These are phyloP conservation scores for Coregonus suidteri DNA, from an alignment of 2,797 vertebrate species.

Conservation along the genomic window DNA sequence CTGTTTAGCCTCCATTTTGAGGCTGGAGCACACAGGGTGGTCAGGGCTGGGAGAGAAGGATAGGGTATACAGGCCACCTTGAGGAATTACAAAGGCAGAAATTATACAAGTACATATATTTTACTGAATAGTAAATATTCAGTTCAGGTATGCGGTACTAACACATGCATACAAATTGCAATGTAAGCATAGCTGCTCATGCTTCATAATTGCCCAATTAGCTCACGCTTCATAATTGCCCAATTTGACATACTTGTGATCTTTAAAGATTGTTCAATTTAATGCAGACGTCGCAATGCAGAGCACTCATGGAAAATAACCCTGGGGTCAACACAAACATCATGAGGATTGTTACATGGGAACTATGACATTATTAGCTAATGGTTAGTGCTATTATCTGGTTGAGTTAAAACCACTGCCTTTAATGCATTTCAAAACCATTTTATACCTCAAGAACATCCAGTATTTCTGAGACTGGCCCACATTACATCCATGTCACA, in stretches of 20 bases:
- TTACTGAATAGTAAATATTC: background rate
- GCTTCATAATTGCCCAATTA: constrained; percentile 53
- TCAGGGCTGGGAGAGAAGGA: constrained; percentile 12
- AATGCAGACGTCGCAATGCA: constrained; percentile 27
- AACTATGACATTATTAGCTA: background rate
- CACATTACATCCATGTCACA: background rate
- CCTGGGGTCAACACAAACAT: constrained; percentile 55
- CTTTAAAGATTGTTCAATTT: background rate
- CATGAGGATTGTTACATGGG: constrained; percentile 43
- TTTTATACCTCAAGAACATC: background rate
- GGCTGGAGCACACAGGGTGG: constrained; percentile 22
- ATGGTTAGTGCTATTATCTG: background rate
- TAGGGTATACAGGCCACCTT: background rate
- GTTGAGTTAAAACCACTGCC: background rate
- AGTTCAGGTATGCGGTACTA: background rate
- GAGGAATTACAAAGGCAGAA: background rate
- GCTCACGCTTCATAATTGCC: constrained; percentile 51
- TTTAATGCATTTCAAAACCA: background rate
- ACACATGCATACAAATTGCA: constrained; percentile 32
- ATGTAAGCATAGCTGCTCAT: constrained; percentile 28
- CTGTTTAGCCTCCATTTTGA: constrained; percentile 30
- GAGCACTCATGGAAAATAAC: constrained; percentile 22
- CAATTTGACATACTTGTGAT: constrained; percentile 44
- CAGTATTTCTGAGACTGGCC: background rate
- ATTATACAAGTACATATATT: background rate